phyloP scores from a whole-genome alignment of 2,113 vertebrate species.

The Zosterops lateralis region DNA sequence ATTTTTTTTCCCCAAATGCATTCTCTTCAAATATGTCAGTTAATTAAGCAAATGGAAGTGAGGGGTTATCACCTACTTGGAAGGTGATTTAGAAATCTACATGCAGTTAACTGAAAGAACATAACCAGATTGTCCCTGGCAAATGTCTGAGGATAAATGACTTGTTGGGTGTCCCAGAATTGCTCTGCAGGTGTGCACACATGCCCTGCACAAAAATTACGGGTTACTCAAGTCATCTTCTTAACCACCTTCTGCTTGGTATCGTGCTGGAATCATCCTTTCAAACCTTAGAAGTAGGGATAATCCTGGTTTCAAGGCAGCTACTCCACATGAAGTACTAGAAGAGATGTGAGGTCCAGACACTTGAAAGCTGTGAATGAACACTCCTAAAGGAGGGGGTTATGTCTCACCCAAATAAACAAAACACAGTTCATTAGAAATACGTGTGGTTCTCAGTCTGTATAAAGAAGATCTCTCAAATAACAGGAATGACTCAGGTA shows the following conservation, averaged over 20 bases:
- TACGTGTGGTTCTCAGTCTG: not conserved
- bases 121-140: not conserved
- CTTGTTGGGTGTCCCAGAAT: not conserved
- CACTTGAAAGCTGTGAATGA: not conserved
- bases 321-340: not conserved
- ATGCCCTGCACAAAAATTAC: not conserved
- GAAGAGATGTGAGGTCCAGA: not conserved
- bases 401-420: not conserved
- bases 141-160: not conserved
- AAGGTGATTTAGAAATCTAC: not conserved
- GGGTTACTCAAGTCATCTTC: not conserved
- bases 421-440: not conserved
- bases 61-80: accelerated
- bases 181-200: not conserved
- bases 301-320: not conserved
- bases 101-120: not conserved
- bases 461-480: not conserved
- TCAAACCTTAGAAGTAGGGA: not conserved
- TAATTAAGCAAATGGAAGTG: not conserved
- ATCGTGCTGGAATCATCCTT: not conserved
- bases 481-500: not conserved
- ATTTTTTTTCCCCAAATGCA: not conserved
- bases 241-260: not conserved
- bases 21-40: not conserved
- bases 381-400: no score